Evolutionary conservation across 2,797 vertebrate species (phyloP).

Genomic region (Arnoldichthys spilopterus): DNA sequence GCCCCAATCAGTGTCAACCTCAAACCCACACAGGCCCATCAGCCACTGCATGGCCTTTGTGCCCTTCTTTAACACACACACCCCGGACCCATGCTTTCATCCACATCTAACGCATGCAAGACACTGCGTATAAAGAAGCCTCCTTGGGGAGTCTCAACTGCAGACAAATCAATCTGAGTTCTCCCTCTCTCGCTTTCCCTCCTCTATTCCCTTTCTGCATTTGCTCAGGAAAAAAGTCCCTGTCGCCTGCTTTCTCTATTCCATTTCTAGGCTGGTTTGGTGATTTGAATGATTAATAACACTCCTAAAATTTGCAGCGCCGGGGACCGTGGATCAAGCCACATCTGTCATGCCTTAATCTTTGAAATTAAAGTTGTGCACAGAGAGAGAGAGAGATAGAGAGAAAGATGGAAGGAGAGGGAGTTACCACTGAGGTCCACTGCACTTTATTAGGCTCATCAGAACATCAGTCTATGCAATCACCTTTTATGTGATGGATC

Average conservation of each 20-base stretch:
- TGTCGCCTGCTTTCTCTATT: slow-evolving; percentile 19
- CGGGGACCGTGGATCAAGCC: slow-evolving; percentile 53
- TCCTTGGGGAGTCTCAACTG: slow-evolving; percentile 65
- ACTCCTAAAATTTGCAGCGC: slow-evolving; percentile 39
- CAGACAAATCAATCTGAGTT: slow-evolving; percentile 65
- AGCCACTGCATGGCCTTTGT: neutral
- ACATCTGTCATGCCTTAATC: slow-evolving; percentile 56
- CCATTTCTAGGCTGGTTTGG: slow-evolving; percentile 54
- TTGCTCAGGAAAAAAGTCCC: slow-evolving; percentile 10
- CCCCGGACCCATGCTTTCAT: slow-evolving; percentile 54
- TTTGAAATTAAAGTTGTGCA: slow-evolving; percentile 53
- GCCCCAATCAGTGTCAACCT: slow-evolving; percentile 6
- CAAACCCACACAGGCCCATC: slow-evolving; percentile 13
- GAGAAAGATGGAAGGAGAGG: neutral
- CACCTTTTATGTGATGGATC: neutral
- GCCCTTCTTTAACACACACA: neutral
- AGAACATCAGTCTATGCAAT: neutral
- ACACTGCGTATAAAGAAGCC: slow-evolving; percentile 52
- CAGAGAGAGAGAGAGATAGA: slow-evolving; percentile 8
- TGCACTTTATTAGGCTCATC: neutral
- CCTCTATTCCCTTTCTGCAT: slow-evolving; percentile 1
- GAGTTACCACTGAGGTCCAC: neutral
- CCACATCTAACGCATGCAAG: slow-evolving; percentile 58
- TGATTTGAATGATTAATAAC: slow-evolving; percentile 67
- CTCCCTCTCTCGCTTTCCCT: slow-evolving; percentile 54